These are phyloP conservation scores for Stichodactyla helianthus DNA, from an alignment of 64 coral and sea anemone species.

Conservation along the genomic window DNA sequence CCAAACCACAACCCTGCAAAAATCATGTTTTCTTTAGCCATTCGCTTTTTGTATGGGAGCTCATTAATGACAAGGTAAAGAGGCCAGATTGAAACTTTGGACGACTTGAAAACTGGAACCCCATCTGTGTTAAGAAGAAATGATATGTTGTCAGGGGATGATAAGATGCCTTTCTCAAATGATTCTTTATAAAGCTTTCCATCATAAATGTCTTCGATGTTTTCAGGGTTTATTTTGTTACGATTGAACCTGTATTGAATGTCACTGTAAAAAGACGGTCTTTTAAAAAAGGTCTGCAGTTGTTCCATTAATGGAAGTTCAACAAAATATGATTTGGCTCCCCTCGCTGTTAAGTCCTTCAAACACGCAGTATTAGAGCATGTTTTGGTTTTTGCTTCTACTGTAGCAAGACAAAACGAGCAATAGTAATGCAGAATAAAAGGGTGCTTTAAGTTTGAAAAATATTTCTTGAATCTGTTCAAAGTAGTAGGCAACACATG, in stretches of 20 bases:
- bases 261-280: slow-evolving; percentile 37
- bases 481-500: slow-evolving; percentile 37
- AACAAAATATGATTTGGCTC: slow-evolving; percentile 37
- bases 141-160: slow-evolving; percentile 45
- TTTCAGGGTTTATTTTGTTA: slow-evolving; percentile 24
- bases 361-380: slow-evolving; percentile 55
- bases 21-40: slow-evolving; percentile 59
- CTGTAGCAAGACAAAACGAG: slow-evolving; percentile 25
- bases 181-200: slow-evolving; percentile 50
- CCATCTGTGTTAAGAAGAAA: slow-evolving; percentile 64
- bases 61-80: slow-evolving; percentile 64
- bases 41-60: slow-evolving; percentile 48
- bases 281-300: not conserved
- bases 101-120: slow-evolving; percentile 77
- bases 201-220: slow-evolving; percentile 79
- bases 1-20: slow-evolving; percentile 60
- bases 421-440: slow-evolving; percentile 51
- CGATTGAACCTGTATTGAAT: slow-evolving; percentile 43
- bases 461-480: slow-evolving; percentile 52
- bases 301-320: slow-evolving; percentile 55
- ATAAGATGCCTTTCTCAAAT: slow-evolving; percentile 37
- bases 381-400: slow-evolving; percentile 24
- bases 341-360: slow-evolving; percentile 26
- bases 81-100: slow-evolving; percentile 71
- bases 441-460: slow-evolving; percentile 44